Evolutionary conservation across 2,113 vertebrate species (phyloP).

Genomic region (Struthidea cinerea): DNA sequence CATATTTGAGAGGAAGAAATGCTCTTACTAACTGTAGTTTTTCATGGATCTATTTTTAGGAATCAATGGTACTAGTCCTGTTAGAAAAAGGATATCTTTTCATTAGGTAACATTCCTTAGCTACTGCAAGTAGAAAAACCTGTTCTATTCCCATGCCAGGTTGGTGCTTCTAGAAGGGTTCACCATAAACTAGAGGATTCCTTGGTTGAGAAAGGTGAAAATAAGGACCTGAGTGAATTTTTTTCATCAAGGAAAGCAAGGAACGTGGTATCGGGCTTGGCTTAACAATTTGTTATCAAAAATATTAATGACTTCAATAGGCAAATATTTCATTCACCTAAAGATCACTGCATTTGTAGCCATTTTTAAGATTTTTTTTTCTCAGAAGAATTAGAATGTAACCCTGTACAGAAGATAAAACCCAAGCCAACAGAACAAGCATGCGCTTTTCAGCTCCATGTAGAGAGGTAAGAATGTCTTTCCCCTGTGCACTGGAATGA

Average conservation of each 20-base stretch:
- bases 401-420: not conserved
- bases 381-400: not conserved
- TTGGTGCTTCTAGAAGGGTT: not conserved
- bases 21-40: not conserved
- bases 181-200: not conserved
- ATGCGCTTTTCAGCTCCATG: accelerated
- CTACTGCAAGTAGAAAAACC: not conserved
- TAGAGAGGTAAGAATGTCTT: not conserved
- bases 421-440: not conserved
- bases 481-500: not conserved
- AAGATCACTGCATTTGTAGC: not conserved
- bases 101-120: not conserved
- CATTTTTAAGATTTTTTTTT: not conserved
- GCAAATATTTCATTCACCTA: not conserved
- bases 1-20: not conserved
- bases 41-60: not conserved
- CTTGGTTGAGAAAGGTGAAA: not conserved
- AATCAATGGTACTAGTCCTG: not conserved
- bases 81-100: not conserved
- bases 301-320: not conserved
- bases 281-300: not conserved
- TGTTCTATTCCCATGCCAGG: not conserved
- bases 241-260: not conserved
- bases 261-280: not conserved
- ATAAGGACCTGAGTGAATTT: not conserved